Base-by-base conservation (phyloP, 1,140 invertebrate species). In the Copidosoma floridanum region DNA sequence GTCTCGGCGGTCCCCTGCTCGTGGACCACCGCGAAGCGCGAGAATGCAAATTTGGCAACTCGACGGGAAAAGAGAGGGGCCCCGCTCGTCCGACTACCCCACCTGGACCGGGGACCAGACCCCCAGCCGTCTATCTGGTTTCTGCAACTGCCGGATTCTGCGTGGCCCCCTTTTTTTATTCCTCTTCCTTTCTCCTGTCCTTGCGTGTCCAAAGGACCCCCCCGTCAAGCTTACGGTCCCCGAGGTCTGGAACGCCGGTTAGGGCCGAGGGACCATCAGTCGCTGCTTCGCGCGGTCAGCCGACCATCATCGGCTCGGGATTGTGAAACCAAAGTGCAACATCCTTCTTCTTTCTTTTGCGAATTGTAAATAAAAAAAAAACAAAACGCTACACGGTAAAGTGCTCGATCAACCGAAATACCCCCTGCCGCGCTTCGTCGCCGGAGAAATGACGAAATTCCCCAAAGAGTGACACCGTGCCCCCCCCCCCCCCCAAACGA, bases 41-140 rank as follows among this genome's bases (percentile, higher is more conserved):
- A 26, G 21, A 32, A 32, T 41, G 59, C 40, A 48, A 67, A 68
- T 65, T 62, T 38, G 65, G 67, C 29, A 6, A 12, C 66, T 57
- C 27, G 21, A 37, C 24, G 52, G 3, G 40, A 63, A 29, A 43
- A 12, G 43, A 47, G 50, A 12, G 12, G 12, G 29, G 12, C 12
- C 18, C 16, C 40, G 60, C 58, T 26, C 18, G 53, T 76, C n/a
- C n/a, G n/a, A n/a, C n/a, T n/a, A 80, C 79, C 79, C 79, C 77
- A 81, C 79, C 78, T 80, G 79, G 79, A 76, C 75, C 63, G 16
- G 50, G 26, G 56, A 64, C 52, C 61, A 65, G 77, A 79, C 78
- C 78, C 76, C 78, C 78, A 79, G 72, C 68, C 68, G 74, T 74
- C 54, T 72, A 71, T 75, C 77, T 66, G 66, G 73, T 79, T 79